Evolutionary conservation across 2,888 invertebrate genomes (phyloP).

Genomic region (Dolomedes plantarius): DNA sequence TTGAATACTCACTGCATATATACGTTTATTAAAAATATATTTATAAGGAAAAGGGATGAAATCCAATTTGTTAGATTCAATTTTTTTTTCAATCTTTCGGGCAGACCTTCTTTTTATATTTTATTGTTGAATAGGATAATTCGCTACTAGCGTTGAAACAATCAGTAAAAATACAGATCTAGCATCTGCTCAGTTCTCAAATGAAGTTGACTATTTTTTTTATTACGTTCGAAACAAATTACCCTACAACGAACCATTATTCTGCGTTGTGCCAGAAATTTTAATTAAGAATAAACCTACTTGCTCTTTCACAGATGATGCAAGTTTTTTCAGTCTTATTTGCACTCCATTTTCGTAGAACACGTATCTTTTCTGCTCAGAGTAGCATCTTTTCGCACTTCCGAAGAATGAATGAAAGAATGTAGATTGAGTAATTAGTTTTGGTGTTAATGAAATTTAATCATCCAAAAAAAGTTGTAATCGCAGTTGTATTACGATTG

Average conservation of each 20-base stretch:
- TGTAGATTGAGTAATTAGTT: constrained; percentile 30
- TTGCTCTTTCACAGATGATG: constrained; percentile 4
- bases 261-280: constrained; percentile 1
- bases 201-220: not conserved
- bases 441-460: constrained; percentile 19
- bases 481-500: no score
- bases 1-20: no score
- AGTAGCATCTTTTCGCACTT: not conserved
- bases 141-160: not conserved
- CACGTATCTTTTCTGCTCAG: not conserved
- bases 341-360: constrained; percentile 11
- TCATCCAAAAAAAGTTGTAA: no score
- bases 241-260: not conserved
- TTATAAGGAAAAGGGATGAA: no score
- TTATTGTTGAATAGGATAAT: no score
- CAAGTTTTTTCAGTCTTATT: constrained; percentile 18
- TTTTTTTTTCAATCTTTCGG: no score
- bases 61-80: no score
- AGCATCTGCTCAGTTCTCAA: constrained; percentile 31
- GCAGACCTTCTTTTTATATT: no score
- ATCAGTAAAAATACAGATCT: constrained; percentile 8
- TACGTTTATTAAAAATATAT: no score
- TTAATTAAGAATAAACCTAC: constrained; percentile 22
- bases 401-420: not conserved
- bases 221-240: not conserved